phyloP scores from a whole-genome alignment of 2,113 vertebrate genomes.

The Tricholaema leucomelas region DNA sequence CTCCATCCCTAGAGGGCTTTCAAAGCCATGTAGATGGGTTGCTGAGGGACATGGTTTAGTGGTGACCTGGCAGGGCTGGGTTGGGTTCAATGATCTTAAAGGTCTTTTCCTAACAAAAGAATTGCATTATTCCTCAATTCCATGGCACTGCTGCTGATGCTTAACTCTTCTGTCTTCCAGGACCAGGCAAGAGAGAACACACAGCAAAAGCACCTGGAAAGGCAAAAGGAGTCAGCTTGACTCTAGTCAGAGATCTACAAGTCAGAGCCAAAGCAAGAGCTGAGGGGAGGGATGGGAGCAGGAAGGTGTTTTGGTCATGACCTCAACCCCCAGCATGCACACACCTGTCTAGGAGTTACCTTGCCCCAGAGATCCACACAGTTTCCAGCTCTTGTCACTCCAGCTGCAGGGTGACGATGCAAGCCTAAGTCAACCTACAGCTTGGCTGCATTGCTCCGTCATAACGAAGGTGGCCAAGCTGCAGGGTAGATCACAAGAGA shows the following conservation, averaged over 20 bases:
- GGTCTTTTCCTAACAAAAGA: no score
- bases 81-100: no score
- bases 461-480: background rate
- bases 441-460: background rate
- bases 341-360: background rate
- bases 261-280: background rate
- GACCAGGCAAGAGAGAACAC: background rate
- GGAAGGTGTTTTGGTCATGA: background rate
- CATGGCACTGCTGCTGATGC: fast-evolving
- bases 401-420: background rate
- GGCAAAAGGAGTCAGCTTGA: background rate
- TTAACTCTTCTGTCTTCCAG: background rate
- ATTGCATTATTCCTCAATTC: background rate
- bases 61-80: background rate
- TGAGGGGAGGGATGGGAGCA: background rate
- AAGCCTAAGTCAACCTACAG: background rate
- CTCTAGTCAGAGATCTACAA: background rate
- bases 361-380: background rate
- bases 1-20: no score
- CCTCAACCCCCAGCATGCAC: background rate
- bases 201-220: background rate
- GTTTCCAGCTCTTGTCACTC: background rate
- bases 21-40: no score
- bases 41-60: no score
- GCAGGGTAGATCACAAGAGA: background rate